Conservation (phyloP, 2,888 invertebrate species). For the Ptycholaimellus sp. region DNA sequence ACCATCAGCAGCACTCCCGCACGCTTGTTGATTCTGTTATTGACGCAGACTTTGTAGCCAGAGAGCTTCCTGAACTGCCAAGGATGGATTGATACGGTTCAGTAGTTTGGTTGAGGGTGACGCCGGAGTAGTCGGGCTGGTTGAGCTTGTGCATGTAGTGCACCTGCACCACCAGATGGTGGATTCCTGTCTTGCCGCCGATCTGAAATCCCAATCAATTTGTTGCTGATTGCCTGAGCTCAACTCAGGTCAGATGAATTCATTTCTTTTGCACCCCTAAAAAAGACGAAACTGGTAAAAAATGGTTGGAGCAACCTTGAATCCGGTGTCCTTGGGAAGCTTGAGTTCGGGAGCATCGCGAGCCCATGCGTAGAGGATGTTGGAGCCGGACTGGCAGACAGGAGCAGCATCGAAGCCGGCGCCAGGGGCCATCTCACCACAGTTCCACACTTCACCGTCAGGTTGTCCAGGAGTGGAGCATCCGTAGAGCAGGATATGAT, state of each 20-base stretch:
- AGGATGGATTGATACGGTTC: not conserved
- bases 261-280: no score
- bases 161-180: slow-evolving; percentile 74
- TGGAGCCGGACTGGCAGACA: slow-evolving; percentile 42
- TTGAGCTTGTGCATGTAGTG: slow-evolving; percentile 39
- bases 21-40: slow-evolving; percentile 47
- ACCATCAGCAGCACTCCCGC: slow-evolving; percentile 70
- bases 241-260: no score
- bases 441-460: slow-evolving; percentile 39
- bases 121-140: slow-evolving; percentile 51
- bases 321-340: no score
- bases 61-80: not conserved
- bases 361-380: slow-evolving; percentile 67
- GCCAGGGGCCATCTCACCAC: slow-evolving; percentile 52
- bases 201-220: slow-evolving; percentile 57
- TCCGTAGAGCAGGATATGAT: slow-evolving; percentile 72
- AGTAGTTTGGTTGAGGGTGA: slow-evolving; percentile 51
- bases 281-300: no score
- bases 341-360: slow-evolving; percentile 54
- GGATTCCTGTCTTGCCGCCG: slow-evolving; percentile 52
- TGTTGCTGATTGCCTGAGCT: not conserved
- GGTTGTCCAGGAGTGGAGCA: slow-evolving; percentile 47
- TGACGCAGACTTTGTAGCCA: not conserved
- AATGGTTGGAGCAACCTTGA: no score
- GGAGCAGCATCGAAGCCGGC: slow-evolving; percentile 33